phyloP scores from a whole-genome alignment of 2,113 vertebrate genomes.

The Furnarius figulus region DNA sequence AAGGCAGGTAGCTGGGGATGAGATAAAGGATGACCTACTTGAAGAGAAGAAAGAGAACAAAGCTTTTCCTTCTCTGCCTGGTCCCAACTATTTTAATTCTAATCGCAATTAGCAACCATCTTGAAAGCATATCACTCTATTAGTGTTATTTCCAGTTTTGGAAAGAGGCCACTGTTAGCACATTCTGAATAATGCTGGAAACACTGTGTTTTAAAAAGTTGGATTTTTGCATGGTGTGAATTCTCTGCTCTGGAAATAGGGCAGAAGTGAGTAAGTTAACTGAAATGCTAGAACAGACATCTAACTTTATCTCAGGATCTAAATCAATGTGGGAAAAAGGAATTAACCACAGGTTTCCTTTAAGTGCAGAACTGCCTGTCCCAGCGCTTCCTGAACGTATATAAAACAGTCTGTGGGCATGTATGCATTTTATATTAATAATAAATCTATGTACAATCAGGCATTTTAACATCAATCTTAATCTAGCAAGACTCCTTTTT shows the following conservation, averaged over 20 bases:
- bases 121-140: not conserved
- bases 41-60: slow-evolving; percentile 8
- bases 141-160: not conserved
- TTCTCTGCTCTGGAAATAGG: not conserved
- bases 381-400: not conserved
- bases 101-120: not conserved
- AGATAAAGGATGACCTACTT: slow-evolving; percentile 42
- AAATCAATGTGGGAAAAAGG: slow-evolving; percentile 1
- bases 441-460: slow-evolving; percentile 58
- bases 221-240: not conserved
- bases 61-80: not conserved
- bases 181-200: not conserved
- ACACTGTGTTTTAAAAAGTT: not conserved
- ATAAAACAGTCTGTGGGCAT: slow-evolving; percentile 17
- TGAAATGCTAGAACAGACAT: not conserved
- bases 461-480: slow-evolving; percentile 59
- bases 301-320: not conserved
- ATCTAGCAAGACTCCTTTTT: slow-evolving; percentile 59
- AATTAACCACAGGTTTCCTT: slow-evolving; percentile 37
- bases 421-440: slow-evolving; percentile 53
- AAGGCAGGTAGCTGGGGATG: slow-evolving; percentile 10
- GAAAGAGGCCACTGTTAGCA: not conserved
- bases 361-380: slow-evolving; percentile 21
- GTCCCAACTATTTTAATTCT: slow-evolving; percentile 3
- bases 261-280: not conserved